Base-by-base conservation (phyloP, 2,888 invertebrate species). In the Seladonia tumulorum region DNA sequence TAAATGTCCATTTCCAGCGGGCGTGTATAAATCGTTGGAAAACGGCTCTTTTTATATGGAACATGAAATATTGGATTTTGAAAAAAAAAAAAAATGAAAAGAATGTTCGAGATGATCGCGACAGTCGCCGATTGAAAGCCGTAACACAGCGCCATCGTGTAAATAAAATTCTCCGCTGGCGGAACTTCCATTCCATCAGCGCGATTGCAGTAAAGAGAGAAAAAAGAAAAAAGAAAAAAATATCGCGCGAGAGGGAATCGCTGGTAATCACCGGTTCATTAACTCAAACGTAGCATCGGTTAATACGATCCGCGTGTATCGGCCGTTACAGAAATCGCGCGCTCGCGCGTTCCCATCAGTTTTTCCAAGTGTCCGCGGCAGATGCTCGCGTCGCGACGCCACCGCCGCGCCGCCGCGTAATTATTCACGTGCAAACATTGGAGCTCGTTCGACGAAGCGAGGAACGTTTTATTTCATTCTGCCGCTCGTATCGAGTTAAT, bases 401-500 rank as follows among this genome's bases (percentile, higher is more conserved):
- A 74, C 49, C 63, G 82, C 45, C 73, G 76, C 49, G 45, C 78
- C n/a, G 57, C 72, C 78, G 42, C 76, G 76, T 86, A 86, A 89
- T 90, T 88, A 86, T 81, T 80, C 88, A 78, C 75, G 53, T 72
- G 80, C 76, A 77, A 87, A 81, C 77, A 81, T 70, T 53, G 77
- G 39, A 70, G 74, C 42, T 35, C 66, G 73, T 49, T 70, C 87
- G 70, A 70, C 76, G 76, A 79, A 78, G 25, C 45, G 76, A n/a
- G 45, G 68, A 71, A 12, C 78, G 76, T 47, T 89, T 88, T 81
- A 82, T 86, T 88, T 83, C 66, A 68, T 74, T 74, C 47, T 45
- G 78, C 57, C 83, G 71, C 42, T 63, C 76, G 75, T 76, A 82
- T 90, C 86, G 82, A 79, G 76, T 82, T 90, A 90, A 90, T 90